Conservation (phyloP, 2,113 vertebrate species). For the Hylia prasina region DNA sequence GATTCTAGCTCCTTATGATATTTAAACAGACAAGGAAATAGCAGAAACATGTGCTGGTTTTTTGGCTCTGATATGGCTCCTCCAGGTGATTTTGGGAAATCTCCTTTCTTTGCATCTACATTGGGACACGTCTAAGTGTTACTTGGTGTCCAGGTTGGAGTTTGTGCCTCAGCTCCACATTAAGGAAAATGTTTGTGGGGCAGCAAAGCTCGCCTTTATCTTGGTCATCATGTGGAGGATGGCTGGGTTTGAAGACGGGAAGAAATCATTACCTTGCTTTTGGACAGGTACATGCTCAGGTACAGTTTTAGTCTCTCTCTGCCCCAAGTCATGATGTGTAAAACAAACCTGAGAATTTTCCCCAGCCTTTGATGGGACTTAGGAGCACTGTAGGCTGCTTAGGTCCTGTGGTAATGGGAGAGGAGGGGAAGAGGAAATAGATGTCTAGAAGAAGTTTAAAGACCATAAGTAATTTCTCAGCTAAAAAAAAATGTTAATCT, state of each 20-base stretch:
- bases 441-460: background rate
- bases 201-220: background rate
- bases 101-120: background rate
- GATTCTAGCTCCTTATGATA: background rate
- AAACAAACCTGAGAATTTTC: background rate
- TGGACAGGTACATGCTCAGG: background rate
- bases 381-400: background rate
- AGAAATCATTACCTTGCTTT: background rate
- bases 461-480: background rate
- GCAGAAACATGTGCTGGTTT: background rate
- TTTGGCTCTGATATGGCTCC: background rate
- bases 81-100: background rate
- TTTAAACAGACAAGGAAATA: background rate
- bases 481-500: background rate
- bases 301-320: background rate
- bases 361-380: background rate
- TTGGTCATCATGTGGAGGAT: background rate
- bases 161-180: background rate
- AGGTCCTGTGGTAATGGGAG: background rate
- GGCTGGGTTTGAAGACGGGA: background rate
- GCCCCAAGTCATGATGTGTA: rapidly evolving
- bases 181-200: background rate
- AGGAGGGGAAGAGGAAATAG: background rate
- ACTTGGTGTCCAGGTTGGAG: background rate
- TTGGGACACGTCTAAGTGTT: background rate